phyloP scores from a whole-genome alignment of 2,797 vertebrate genomes.

The Galaxias olidus region DNA sequence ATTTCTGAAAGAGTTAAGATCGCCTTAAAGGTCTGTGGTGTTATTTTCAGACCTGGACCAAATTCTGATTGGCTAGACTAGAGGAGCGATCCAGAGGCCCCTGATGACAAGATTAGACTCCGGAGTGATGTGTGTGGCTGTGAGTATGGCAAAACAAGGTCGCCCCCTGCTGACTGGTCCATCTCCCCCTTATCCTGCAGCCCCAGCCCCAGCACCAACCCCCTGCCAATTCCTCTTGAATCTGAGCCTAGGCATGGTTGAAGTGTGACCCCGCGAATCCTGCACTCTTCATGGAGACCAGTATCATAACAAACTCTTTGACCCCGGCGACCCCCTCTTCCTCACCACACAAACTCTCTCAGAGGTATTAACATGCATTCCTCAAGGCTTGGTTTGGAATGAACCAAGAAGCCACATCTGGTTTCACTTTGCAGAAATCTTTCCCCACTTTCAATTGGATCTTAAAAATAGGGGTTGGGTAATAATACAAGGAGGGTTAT shows the following conservation, averaged over 20 bases:
- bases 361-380: slow-evolving; percentile 55
- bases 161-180: slow-evolving; percentile 69
- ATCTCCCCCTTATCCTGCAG: background rate
- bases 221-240: slow-evolving; percentile 6
- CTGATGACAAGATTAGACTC: slow-evolving; percentile 29
- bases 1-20: slow-evolving; percentile 33
- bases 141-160: slow-evolving; percentile 61
- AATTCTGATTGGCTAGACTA: slow-evolving; percentile 42
- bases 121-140: slow-evolving; percentile 24
- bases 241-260: background rate
- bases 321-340: slow-evolving; percentile 44
- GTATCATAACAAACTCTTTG: slow-evolving; percentile 57
- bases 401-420: slow-evolving; percentile 64
- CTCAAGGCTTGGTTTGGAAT: slow-evolving; percentile 58
- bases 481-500: slow-evolving; percentile 62
- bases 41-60: slow-evolving; percentile 33
- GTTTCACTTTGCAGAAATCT: slow-evolving; percentile 64
- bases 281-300: slow-evolving; percentile 43
- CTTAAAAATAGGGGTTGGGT: slow-evolving; percentile 62
- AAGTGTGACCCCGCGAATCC: slow-evolving; percentile 38
- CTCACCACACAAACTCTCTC: slow-evolving; percentile 39
- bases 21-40: slow-evolving; percentile 26
- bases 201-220: slow-evolving; percentile 8
- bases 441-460: slow-evolving; percentile 53
- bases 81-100: slow-evolving; percentile 30